Evolutionary conservation across 2,797 vertebrate genomes (phyloP), one percentile per base, ranked within the genome.

Genomic region (Enteromius treurensis): DNA sequence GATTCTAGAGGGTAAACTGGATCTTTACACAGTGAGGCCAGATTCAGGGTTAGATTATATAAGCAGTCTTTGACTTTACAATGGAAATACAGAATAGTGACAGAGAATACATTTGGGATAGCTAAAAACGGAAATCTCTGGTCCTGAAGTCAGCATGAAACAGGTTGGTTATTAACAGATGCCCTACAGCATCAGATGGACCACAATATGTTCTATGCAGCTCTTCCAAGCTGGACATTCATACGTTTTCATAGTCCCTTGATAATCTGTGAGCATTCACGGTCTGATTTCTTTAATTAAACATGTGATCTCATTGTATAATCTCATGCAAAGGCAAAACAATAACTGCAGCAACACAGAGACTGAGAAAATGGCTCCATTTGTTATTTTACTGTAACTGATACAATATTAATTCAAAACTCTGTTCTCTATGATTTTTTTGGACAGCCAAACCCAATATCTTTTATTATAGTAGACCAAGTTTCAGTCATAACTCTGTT

Each of bases 21-120:
- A 74, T 64, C 14, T 6, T 64, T 26, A 15, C 34, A 74, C 47
- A 74, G 29, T 10, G 21, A 40, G 5, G 73, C 32, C 73, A 75
- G 51, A 58, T 75, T 75, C 32, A 55, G 13, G 21, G 32, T 75
- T 58, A 19, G 74, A 60, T 77, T 77, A 77, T 26, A 51, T 32
- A 21, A 77, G n/a, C 13, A 42, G 53, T 77, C n/a, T 26, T 60
- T 77, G 14, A 89, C 90, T 88, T 91, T 88, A 87, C 86, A 89
- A 92, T 93, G 93, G 91, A 95, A 94, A 91, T 93, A 94, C 88
- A 95, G 92, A 93, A 95, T 92, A 92, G 89, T 85, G 89, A 92
- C 88, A 81, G 82, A 86, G 86, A 77, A 84, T 89, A 68, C 87
- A 91, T 94, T 42, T 75, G 14, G 73, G 29, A 55, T 19, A 55